Conservation (phyloP, 2,888 invertebrate species). For the Oscheius onirici region DNA sequence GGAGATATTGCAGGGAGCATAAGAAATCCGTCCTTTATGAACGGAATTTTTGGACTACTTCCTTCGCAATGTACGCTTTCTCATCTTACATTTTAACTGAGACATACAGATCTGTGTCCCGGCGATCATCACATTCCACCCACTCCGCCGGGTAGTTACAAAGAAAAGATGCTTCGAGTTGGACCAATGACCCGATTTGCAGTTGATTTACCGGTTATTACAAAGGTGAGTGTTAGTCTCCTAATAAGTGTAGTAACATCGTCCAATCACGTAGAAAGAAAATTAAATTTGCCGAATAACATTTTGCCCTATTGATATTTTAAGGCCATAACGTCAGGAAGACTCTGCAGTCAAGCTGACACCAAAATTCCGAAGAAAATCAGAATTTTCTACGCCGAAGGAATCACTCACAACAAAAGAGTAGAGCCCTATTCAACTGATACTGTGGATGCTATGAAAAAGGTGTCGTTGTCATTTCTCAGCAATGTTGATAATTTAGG, state of each 20-base stretch:
- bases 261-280: no score
- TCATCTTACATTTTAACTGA: no score
- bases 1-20: constrained; percentile 28
- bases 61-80: constrained; percentile 1
- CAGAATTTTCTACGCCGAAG: neutral
- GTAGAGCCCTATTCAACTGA: neutral
- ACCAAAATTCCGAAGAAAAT: neutral
- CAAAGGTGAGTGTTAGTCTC: neutral
- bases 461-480: no score
- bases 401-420: constrained; percentile 13
- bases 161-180: constrained; percentile 10
- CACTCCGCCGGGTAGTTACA: neutral
- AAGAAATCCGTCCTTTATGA: constrained; percentile 9
- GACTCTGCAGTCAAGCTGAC: no score
- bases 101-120: neutral
- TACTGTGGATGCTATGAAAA: neutral
- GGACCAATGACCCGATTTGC: constrained; percentile 26
- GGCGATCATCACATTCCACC: constrained; percentile 7
- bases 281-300: no score
- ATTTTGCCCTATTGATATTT: no score
- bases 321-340: no score
- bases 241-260: no score
- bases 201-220: constrained; percentile 4
- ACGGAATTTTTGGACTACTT: constrained; percentile 22
- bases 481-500: neutral